These are phyloP conservation scores for Hemicrepidius hirtus DNA, from an alignment of 2,888 invertebrate species.

Conservation along the genomic window DNA sequence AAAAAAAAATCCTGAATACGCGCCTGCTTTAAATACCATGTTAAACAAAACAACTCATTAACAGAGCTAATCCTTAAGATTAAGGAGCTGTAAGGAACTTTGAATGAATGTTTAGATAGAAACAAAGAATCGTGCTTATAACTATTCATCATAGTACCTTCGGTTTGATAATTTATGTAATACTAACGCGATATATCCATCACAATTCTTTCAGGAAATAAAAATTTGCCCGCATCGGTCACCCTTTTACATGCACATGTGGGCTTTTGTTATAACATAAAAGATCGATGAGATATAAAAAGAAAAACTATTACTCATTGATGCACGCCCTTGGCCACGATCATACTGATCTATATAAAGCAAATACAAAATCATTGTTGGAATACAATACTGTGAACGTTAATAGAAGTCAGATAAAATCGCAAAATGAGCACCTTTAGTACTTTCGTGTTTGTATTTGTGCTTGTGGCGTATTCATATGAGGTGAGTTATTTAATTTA, in stretches of 20 bases:
- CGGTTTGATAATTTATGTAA: not conserved
- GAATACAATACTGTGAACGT: constrained; percentile 4
- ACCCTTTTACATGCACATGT: constrained; percentile 15
- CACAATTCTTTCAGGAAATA: constrained; percentile 21
- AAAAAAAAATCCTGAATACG: too few species aligned
- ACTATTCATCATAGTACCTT: not conserved
- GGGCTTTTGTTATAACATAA: constrained; percentile 26
- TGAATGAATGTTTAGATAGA: too few species aligned
- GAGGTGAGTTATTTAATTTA: constrained; percentile 24
- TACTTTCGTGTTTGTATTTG: not conserved
- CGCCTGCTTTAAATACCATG: too few species aligned
- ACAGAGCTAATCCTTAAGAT: too few species aligned
- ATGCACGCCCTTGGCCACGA: constrained; percentile 10
- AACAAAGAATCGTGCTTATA: too few species aligned
- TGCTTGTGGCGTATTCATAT: constrained; percentile 6
- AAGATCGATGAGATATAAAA: constrained; percentile 8
- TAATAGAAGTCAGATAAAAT: constrained; percentile 14
- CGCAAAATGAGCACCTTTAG: constrained; percentile 8
- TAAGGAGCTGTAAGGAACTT: too few species aligned
- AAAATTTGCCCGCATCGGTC: constrained; percentile 30
- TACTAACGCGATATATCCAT: not conserved
- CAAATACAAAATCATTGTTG: not conserved
- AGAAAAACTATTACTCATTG: constrained; percentile 16
- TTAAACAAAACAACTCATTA: too few species aligned
- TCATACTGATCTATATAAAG: constrained; percentile 16